Percentiles rank a stretch among this genome's conserved stretches.
phyloP scores from a whole-genome alignment of 2,797 vertebrate species.

The Rhinogobio ventralis region DNA sequence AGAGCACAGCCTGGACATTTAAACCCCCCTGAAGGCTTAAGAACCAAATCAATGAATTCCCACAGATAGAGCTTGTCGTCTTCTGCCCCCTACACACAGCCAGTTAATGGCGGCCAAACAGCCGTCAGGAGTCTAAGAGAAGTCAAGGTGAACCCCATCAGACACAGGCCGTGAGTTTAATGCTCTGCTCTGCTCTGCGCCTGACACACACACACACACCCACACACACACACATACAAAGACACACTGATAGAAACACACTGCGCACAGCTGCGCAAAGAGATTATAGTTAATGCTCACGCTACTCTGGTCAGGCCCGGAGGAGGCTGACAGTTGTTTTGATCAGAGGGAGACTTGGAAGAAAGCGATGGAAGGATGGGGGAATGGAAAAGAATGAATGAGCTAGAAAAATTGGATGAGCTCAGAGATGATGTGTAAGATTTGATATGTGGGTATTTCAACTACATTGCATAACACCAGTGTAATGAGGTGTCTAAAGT shows the following conservation, averaged over 20 bases:
- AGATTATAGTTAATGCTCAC: conserved; percentile 50
- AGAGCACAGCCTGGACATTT: conserved; percentile 35
- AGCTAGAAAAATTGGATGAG: conserved; percentile 18
- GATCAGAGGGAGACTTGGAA: conserved; percentile 33
- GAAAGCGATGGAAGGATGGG: conserved; percentile 19
- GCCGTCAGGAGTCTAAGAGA: conserved; percentile 24
- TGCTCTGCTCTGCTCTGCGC: conserved; percentile 6
- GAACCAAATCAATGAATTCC: conserved; percentile 40
- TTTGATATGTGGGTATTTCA: neutral
- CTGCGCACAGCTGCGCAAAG: conserved; percentile 43
- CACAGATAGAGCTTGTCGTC: conserved; percentile 4
- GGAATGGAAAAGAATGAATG: conserved; percentile 13
- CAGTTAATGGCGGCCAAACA: conserved; percentile 35
- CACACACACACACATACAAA: neutral
- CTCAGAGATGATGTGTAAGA: neutral
- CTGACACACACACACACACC: conserved; percentile 24
- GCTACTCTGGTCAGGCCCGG: conserved; percentile 15
- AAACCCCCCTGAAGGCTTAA: conserved; percentile 29
- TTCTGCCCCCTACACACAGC: conserved; percentile 7
- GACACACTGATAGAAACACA: conserved; percentile 29
- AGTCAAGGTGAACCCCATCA: conserved; percentile 47
- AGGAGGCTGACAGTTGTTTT: conserved; percentile 51
- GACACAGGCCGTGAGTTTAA: conserved; percentile 36
- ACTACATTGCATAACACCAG: neutral
- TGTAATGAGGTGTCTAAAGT: neutral